Base-by-base conservation (phyloP, 2,888 invertebrate genomes). In the Coremacera marginata region DNA sequence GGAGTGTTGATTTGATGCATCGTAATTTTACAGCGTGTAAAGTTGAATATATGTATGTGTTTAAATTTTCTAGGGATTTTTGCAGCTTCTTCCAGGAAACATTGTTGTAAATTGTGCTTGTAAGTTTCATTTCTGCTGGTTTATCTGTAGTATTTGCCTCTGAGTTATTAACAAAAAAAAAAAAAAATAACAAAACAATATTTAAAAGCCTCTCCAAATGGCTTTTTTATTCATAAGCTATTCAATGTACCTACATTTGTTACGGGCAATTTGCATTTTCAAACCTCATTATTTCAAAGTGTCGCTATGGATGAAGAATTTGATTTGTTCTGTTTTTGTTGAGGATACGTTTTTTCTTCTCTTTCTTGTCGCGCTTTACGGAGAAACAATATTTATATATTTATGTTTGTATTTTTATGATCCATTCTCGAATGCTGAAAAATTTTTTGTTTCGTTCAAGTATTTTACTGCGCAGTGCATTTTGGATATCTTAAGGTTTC, bases 181-280 rank as follows among this genome's bases (percentile, higher is more conserved):
- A 55, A 55, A 55, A 19, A 1, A 55, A 55, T 9, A 55, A 19
- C 19, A 55, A 34, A 11, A 16, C 3, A 63, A 37, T 44, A 37
- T 52, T 44, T 8, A 62, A 62, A 73, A 49, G 16, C 49, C 25
- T 25, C 37, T 25, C n/a, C 51, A 67, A 25, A 65, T 78, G 27
- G 57, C 63, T 44, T 77, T 77, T 67, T 72, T 77, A 68, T 76
- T 76, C 70, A 72, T 78, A 77, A 75, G 68, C 52, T 76, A 76
- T 57, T 70, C 67, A 34, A 25, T 73, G 62, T 14, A 75, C 76
- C 77, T 62, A 77, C 76, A 80, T 80, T 80, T 76, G 80, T 67
- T 72, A 75, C 73, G 77, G 70, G 65, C 68, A 80, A 80, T 80
- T 80, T 80, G 77, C 80, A 80, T 80, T 80, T 80, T 78, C 55